Percentiles rank a stretch among this genome's conserved stretches.
Conservation (phyloP, 2,888 invertebrate genomes). For the Parnassius apollo region DNA sequence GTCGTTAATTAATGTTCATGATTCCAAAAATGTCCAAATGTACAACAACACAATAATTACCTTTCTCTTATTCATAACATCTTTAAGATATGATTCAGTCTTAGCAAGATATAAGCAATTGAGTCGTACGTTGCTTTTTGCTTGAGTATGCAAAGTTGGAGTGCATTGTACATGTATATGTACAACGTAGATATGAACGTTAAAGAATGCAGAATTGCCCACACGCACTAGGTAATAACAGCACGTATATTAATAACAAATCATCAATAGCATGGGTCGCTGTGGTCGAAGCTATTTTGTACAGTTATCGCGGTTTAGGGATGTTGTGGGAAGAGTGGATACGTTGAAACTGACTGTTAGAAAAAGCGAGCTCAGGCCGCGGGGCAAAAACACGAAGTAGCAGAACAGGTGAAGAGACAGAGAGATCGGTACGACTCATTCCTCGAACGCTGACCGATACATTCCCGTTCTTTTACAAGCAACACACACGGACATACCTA, state of each 20-base stretch:
- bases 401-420: slow-evolving; percentile 49
- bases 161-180: slow-evolving; percentile 11
- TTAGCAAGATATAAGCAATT: slow-evolving; percentile 38
- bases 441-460: slow-evolving; percentile 25
- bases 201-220: slow-evolving; percentile 9
- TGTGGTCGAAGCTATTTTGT: slow-evolving; percentile 48
- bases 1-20: too few species aligned
- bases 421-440: slow-evolving; percentile 23
- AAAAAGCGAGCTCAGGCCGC: slow-evolving; percentile 41
- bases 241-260: neutral
- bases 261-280: slow-evolving; percentile 30
- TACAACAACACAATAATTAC: too few species aligned
- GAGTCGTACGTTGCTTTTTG: slow-evolving; percentile 31
- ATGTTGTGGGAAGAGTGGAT: slow-evolving; percentile 41
- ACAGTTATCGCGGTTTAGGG: slow-evolving; percentile 62
- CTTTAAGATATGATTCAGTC: slow-evolving; percentile 4
- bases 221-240: neutral
- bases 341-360: slow-evolving; percentile 43
- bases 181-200: slow-evolving; percentile 18
- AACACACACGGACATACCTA: neutral
- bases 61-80: neutral
- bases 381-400: slow-evolving; percentile 48
- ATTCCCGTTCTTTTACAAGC: slow-evolving; percentile 26
- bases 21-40: too few species aligned
- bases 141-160: slow-evolving; percentile 24